Conservation (phyloP, 2,797 vertebrate genomes). For the Girardinus metallicus region DNA sequence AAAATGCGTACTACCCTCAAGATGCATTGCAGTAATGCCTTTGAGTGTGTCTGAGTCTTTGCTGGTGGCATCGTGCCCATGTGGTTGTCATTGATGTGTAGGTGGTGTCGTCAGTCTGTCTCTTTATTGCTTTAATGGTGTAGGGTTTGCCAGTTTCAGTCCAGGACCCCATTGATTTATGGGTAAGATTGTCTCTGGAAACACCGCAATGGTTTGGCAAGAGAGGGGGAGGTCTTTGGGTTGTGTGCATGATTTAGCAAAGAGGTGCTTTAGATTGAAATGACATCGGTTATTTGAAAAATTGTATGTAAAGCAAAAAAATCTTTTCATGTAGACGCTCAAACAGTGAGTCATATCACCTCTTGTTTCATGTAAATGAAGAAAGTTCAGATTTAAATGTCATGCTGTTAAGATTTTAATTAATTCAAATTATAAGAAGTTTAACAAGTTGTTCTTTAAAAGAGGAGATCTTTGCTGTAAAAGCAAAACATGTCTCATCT, state of each 20-base stretch:
- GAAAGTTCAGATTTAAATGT: not conserved
- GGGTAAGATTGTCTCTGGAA: constrained; percentile 62
- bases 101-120: constrained; percentile 59
- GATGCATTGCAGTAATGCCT: constrained; percentile 44
- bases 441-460: not conserved
- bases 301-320: constrained; percentile 41
- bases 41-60: constrained; percentile 32
- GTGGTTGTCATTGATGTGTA: constrained; percentile 62
- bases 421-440: not conserved
- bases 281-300: constrained; percentile 41
- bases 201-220: constrained; percentile 65
- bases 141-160: constrained; percentile 64
- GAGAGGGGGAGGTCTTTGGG: constrained; percentile 58
- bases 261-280: constrained; percentile 56
- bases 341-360: constrained; percentile 26
- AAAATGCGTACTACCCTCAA: constrained; percentile 28
- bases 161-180: constrained; percentile 66
- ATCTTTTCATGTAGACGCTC: constrained; percentile 41
- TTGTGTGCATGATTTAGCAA: constrained; percentile 65
- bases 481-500: not conserved
- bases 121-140: constrained; percentile 73
- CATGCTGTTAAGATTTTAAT: not conserved
- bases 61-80: constrained; percentile 32
- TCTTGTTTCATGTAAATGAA: not conserved
- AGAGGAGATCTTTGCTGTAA: not conserved